Conservation (phyloP, 2,113 vertebrate genomes). For the Geococcyx californianus region DNA sequence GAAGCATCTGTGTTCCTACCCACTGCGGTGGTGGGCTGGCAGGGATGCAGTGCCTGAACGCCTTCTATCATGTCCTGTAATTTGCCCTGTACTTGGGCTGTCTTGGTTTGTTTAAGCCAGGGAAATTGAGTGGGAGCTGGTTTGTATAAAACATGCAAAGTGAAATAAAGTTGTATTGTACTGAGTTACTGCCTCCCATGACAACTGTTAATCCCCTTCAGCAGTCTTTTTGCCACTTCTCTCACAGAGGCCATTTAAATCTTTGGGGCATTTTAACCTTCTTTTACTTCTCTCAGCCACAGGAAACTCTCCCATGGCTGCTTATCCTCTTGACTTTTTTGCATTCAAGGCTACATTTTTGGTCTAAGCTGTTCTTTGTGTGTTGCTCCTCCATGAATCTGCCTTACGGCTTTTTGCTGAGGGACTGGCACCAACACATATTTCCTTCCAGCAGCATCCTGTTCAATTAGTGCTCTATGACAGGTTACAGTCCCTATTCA, state of each 20-base stretch:
- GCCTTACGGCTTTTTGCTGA: not conserved
- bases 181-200: not conserved
- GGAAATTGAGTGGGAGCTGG: not conserved
- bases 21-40: rapidly evolving
- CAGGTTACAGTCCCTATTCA: conserved; percentile 30
- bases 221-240: not conserved
- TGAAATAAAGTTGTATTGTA: not conserved
- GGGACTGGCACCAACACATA: conserved; percentile 1
- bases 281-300: not conserved
- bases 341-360: conserved; percentile 3
- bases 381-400: not conserved
- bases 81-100: not conserved
- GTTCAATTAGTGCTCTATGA: conserved; percentile 67
- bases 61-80: not conserved
- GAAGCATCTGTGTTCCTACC: not conserved
- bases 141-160: not conserved
- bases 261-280: not conserved
- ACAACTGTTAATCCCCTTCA: not conserved
- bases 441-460: conserved; percentile 60
- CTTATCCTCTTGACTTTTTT: not conserved
- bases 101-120: not conserved
- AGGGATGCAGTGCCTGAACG: not conserved
- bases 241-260: not conserved
- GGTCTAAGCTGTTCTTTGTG: not conserved
- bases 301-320: not conserved